Evolutionary conservation across 2,888 invertebrate genomes (phyloP).

Genomic region (Noctua janthina): DNA sequence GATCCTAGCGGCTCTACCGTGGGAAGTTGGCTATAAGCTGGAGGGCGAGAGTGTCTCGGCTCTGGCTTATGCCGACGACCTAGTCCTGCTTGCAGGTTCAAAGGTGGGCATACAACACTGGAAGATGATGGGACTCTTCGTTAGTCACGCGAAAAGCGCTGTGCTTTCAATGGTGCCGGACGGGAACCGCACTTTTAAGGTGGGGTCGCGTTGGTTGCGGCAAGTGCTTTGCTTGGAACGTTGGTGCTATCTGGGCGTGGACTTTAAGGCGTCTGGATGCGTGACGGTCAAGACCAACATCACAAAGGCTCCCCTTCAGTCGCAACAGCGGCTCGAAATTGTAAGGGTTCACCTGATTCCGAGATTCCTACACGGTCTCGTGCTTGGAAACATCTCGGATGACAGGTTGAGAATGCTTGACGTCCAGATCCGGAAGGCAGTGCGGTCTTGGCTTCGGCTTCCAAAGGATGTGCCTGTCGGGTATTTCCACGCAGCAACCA

Average conservation of each 20-base stretch:
- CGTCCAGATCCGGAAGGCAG: constrained; percentile 64
- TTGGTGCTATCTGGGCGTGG: constrained; percentile 67
- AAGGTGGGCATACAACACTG: constrained; percentile 68
- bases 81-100: constrained; percentile 71
- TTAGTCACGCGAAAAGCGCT: constrained; percentile 65
- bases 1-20: constrained; percentile 60
- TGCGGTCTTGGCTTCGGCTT: constrained; percentile 29
- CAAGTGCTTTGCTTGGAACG: constrained; percentile 55
- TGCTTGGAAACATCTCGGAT: constrained; percentile 36
- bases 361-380: constrained; percentile 16
- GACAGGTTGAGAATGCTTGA: constrained; percentile 71
- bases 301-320: constrained; percentile 3
- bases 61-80: constrained; percentile 79
- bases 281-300: constrained; percentile 16
- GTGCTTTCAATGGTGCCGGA: constrained; percentile 56
- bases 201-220: constrained; percentile 56
- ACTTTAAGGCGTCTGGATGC: constrained; percentile 70
- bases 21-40: constrained; percentile 54
- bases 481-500: constrained; percentile 26
- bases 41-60: constrained; percentile 62
- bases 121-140: constrained; percentile 25
- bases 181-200: constrained; percentile 60
- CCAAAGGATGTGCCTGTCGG: constrained; percentile 17
- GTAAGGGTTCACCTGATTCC: constrained; percentile 76
- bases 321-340: neutral